Conservation (phyloP, 2,797 vertebrate species). For the Calcarius lapponicus region DNA sequence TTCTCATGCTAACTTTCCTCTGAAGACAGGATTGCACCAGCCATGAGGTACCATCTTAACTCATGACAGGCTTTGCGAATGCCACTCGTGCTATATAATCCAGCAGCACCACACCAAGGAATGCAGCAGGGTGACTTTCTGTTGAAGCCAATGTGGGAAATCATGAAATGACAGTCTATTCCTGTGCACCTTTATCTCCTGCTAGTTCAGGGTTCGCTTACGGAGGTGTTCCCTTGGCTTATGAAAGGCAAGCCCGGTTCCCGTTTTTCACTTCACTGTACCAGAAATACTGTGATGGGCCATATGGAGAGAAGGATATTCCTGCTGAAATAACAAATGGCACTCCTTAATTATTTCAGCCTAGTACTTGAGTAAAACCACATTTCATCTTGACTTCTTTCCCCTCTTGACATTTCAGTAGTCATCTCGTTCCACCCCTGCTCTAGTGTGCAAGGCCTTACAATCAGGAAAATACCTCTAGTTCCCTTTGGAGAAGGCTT, state of each 20-base stretch:
- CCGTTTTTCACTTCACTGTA: background rate
- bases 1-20: background rate
- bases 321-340: background rate
- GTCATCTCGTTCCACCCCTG: background rate
- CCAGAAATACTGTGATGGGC: background rate
- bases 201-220: background rate
- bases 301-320: background rate
- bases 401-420: background rate
- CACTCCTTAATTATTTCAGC: background rate
- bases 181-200: background rate
- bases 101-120: conserved; percentile 50
- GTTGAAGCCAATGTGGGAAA: conserved; percentile 28
- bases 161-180: background rate
- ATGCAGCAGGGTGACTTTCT: conserved; percentile 62
- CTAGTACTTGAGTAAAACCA: background rate
- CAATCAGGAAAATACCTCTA: background rate
- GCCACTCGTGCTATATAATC: background rate
- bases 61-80: background rate
- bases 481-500: background rate
- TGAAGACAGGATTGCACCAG: background rate
- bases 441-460: background rate
- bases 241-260: background rate
- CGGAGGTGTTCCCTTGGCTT: background rate
- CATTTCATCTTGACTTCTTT: background rate
- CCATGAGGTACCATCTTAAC: background rate